A percentile compares a stretch with the other conserved stretches of the same genome.
Conservation (phyloP, 2,797 vertebrate genomes). For the Mormyrus proboscirostris region DNA sequence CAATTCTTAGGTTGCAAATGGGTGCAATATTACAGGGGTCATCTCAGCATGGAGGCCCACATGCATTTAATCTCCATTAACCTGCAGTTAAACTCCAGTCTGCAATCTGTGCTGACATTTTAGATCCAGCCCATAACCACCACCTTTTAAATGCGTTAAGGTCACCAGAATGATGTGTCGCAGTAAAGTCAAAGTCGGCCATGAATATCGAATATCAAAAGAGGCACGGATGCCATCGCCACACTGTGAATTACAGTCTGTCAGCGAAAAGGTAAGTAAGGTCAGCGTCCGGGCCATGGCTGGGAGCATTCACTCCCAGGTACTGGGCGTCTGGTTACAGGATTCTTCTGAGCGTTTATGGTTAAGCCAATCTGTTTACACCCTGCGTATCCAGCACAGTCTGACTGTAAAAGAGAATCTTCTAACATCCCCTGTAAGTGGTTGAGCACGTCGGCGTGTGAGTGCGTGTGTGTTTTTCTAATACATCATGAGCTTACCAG, state of each 20-base stretch:
- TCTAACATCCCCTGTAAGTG: neutral
- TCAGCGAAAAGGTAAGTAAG: neutral
- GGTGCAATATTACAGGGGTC: neutral
- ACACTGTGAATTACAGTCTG: neutral
- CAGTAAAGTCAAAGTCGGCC: neutral
- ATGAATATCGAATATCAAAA: constrained; percentile 20
- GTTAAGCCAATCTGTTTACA: constrained; percentile 13
- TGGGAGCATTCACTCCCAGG: neutral
- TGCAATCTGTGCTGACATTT: neutral
- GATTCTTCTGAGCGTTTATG: neutral
- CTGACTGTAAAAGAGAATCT: neutral
- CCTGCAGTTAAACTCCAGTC: neutral
- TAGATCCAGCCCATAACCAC: neutral
- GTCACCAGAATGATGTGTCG: constrained; percentile 4
- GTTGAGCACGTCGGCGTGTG: neutral
- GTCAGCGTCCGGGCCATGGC: neutral
- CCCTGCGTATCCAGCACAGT: neutral
- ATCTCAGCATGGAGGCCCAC: neutral
- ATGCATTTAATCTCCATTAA: neutral
- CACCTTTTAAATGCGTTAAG: neutral
- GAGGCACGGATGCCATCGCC: constrained; percentile 3
- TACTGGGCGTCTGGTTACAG: constrained; percentile 9
- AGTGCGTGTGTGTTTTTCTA: neutral
- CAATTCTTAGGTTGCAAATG: neutral
- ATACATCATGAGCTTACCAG: neutral